Evolutionary conservation across 2,113 vertebrate species (phyloP), one percentile per base, ranked within the genome.

Genomic region (Xyliphius kryptos): DNA sequence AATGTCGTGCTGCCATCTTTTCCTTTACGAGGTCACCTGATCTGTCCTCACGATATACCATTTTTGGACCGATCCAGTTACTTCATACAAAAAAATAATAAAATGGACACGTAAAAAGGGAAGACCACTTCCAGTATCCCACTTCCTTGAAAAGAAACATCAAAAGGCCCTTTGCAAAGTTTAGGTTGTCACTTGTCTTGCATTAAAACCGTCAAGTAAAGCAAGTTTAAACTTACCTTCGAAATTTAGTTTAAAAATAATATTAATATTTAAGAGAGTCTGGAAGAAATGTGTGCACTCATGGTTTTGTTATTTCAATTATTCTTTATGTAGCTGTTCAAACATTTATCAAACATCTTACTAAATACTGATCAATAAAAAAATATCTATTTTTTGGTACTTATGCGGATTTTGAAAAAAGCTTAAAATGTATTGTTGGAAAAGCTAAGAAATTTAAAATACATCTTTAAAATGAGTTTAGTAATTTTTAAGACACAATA

Each of bases 81-180:
- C 37, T 10, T 3, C 43, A 52, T 6, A 59, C 19, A 65, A 60
- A 61, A 56, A 55, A 59, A 21, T 15, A 9, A 57, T 9, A 43
- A 15, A 4, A 65, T 38, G 32, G 53, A 22, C 16, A 40, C 20
- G 16, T 13, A 38, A 9, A 36, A 36, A 48, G 56, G 46, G 56
- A 20, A 14, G 48, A 66, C 14, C 61, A 56, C 71, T 61, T 56
- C 43, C 56, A 66, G 37, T 40, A 51, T 69, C 52, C 26, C 57
- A 61, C 64, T 66, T 69, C 48, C 49, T 38, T 66, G 71, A 60
- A 54, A 69, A 73, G 58, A 61, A 66, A 61, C 66, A 56, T 57
- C 51, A 56, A 59, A 32, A 56, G 38, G 38, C 22, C 56, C 46
- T 38, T 43, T 56, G 44, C 56, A 40, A 40, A 59, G 32, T 52